Conservation (phyloP, 2,797 vertebrate genomes). For the Megalops cyprinoides region DNA sequence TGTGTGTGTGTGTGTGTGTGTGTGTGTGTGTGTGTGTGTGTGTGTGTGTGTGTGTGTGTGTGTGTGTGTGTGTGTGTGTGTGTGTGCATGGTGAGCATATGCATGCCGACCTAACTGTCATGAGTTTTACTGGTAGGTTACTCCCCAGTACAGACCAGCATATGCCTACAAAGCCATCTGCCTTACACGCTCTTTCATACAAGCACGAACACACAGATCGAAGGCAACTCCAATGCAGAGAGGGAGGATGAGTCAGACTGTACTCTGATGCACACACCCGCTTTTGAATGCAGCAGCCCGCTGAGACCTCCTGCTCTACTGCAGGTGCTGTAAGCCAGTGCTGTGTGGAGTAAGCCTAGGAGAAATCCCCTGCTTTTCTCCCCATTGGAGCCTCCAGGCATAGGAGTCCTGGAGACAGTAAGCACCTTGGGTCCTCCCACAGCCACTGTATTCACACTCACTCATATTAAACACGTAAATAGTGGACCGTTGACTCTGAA, state of each 20-base stretch:
- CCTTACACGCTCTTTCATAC: too few relatives aligned
- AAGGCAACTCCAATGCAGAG: slow-evolving; percentile 57
- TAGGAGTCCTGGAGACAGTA: not conserved
- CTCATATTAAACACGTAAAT: not conserved
- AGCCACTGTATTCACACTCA: not conserved
- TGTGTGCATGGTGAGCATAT: not conserved
- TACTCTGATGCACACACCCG: slow-evolving; percentile 67
- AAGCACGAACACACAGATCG: slow-evolving; percentile 38
- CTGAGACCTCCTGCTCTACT: slow-evolving; percentile 31
- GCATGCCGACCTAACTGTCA: too few relatives aligned
- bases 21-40: slow-evolving; percentile 17
- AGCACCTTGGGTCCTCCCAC: not conserved
- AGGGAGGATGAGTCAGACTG: slow-evolving; percentile 76
- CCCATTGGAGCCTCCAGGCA: not conserved
- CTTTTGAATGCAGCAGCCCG: slow-evolving; percentile 39
- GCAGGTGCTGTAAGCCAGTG: slow-evolving; percentile 14
- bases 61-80: not conserved
- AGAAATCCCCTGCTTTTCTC: not conserved
- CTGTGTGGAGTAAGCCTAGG: slow-evolving; percentile 24
- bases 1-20: too few relatives aligned
- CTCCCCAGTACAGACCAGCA: too few relatives aligned
- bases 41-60: slow-evolving; percentile 19
- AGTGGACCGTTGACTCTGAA: too few relatives aligned
- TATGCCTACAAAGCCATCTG: too few relatives aligned
- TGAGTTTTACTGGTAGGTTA: too few relatives aligned